A percentile compares a stretch with the other conserved stretches of the same genome.
Evolutionary conservation across 2,797 vertebrate species (phyloP).

Genomic region (Chanos chanos): DNA sequence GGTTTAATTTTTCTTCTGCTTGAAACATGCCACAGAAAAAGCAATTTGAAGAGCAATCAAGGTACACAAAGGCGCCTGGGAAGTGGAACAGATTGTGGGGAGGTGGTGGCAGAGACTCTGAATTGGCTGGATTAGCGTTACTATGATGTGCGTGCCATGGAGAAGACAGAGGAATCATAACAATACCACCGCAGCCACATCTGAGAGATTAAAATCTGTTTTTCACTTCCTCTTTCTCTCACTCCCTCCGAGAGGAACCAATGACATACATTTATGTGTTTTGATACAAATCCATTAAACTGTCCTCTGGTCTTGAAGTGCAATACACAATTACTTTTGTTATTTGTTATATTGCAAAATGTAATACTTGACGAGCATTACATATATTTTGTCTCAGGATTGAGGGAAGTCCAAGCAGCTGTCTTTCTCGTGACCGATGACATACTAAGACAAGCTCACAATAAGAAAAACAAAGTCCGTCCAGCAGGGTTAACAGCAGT

Average conservation of each 20-base stretch:
- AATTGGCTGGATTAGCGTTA: constrained; percentile 61
- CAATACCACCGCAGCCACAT: constrained; percentile 58
- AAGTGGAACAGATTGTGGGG: constrained; percentile 63
- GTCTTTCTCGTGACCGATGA: not conserved
- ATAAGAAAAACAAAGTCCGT: constrained; percentile 47
- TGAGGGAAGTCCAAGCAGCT: not conserved
- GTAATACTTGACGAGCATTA: no score
- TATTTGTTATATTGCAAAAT: no score
- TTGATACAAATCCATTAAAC: no score
- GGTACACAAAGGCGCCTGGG: constrained; percentile 67
- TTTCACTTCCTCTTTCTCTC: no score
- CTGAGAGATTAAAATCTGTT: constrained; percentile 54
- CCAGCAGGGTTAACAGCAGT: constrained; percentile 61
- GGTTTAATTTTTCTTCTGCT: constrained; percentile 62
- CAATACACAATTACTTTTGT: no score
- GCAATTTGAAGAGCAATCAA: constrained; percentile 73
- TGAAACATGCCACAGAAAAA: constrained; percentile 62
- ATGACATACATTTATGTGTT: not conserved
- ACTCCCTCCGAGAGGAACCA: not conserved
- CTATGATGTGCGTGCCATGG: constrained; percentile 49
- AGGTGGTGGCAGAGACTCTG: constrained; percentile 52
- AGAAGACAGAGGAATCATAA: constrained; percentile 47
- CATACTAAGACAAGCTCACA: constrained; percentile 57
- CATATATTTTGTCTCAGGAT: no score
- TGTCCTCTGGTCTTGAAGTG: no score